These are phyloP conservation scores for Poecile montanus DNA, from an alignment of 2,797 vertebrate species.

Conservation along the genomic window DNA sequence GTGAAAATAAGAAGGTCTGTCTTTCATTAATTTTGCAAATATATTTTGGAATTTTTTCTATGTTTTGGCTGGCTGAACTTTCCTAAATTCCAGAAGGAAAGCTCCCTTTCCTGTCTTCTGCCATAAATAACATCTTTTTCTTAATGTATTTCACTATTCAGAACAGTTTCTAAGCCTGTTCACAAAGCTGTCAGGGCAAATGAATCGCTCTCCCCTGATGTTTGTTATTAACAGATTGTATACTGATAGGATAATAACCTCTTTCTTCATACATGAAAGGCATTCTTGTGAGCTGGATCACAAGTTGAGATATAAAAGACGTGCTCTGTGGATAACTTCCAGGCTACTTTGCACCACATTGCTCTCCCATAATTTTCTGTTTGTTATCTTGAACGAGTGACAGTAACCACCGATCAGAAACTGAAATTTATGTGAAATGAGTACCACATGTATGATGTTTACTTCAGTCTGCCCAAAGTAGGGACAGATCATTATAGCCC, in stretches of 20 bases:
- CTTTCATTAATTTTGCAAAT: slow-evolving; percentile 53
- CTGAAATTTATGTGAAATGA: slow-evolving; percentile 76
- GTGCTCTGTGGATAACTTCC: slow-evolving; percentile 72
- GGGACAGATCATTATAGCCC: slow-evolving; percentile 38
- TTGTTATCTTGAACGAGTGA: slow-evolving; percentile 76
- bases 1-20: slow-evolving; percentile 24
- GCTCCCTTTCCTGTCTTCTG: slow-evolving; percentile 58
- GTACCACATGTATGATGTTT: slow-evolving; percentile 75
- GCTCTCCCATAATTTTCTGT: slow-evolving; percentile 67
- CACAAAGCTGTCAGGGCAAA: slow-evolving; percentile 73
- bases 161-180: slow-evolving; percentile 62
- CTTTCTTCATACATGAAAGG: slow-evolving; percentile 75
- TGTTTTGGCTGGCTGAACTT: slow-evolving; percentile 58
- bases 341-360: slow-evolving; percentile 69
- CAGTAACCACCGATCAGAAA: slow-evolving; percentile 74
- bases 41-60: slow-evolving; percentile 21
- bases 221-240: slow-evolving; percentile 78
- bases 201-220: slow-evolving; percentile 73
- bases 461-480: slow-evolving; percentile 60
- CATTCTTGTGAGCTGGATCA: slow-evolving; percentile 76
- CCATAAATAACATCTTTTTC: slow-evolving; percentile 62
- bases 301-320: slow-evolving; percentile 74
- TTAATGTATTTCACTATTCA: slow-evolving; percentile 58
- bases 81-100: slow-evolving; percentile 48
- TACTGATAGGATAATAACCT: slow-evolving; percentile 73